A percentile compares a stretch with the other conserved stretches of the same genome.
Evolutionary conservation across 1,140 invertebrate species (phyloP).

Genomic region (Bombus sylvicola): DNA sequence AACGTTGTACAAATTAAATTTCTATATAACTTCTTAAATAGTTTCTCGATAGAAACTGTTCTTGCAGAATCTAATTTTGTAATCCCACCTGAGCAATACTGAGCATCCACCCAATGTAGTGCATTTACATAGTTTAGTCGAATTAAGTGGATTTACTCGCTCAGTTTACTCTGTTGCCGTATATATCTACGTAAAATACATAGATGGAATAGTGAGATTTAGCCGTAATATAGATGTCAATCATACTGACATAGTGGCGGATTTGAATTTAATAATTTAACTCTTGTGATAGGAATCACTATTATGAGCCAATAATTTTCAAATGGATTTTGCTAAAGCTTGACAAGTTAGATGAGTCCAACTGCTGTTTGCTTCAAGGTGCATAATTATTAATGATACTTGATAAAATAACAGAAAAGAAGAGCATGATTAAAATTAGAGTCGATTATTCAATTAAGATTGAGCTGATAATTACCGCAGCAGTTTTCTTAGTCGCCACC

Average conservation of each 20-base stretch:
- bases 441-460: constrained; percentile 48
- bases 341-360: background rate
- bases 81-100: background rate
- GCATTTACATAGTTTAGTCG: background rate
- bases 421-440: too few species aligned
- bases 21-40: background rate
- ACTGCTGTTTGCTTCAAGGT: background rate
- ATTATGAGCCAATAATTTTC: too few species aligned
- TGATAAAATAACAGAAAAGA: background rate
- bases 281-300: too few species aligned
- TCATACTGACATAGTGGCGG: background rate
- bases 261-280: background rate
- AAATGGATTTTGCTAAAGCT: too few species aligned
- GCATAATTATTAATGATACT: background rate
- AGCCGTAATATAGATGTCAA: background rate
- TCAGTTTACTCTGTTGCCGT: background rate
- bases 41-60: background rate
- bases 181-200: background rate
- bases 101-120: background rate
- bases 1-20: background rate
- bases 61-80: background rate
- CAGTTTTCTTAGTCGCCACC: constrained; percentile 72
- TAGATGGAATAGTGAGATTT: background rate
- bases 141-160: background rate
- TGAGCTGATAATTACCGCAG: constrained; percentile 68